Percentiles rank a stretch among this genome's conserved stretches.
These are phyloP conservation scores for Phoeniculus purpureus DNA, from an alignment of 2,797 vertebrate species.

Conservation along the genomic window DNA sequence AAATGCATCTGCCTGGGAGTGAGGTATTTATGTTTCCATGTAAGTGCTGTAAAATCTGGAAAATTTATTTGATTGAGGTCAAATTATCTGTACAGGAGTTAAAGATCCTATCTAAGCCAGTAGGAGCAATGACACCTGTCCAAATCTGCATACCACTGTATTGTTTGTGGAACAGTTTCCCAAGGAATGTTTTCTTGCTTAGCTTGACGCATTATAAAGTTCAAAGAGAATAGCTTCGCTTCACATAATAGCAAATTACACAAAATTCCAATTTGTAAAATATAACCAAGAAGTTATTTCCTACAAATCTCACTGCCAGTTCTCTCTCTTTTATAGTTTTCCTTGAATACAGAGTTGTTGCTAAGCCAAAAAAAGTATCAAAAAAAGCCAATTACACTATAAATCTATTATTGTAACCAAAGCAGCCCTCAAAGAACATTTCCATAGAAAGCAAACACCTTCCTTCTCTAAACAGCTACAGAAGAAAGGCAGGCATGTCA, in stretches of 20 bases:
- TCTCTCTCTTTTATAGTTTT: background rate
- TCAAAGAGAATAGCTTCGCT: background rate
- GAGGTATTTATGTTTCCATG: background rate
- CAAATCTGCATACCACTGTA: background rate
- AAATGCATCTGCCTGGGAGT: background rate
- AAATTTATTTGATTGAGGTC: background rate
- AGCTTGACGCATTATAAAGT: background rate
- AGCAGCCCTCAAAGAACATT: background rate
- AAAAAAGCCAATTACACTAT: background rate
- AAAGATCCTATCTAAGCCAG: background rate
- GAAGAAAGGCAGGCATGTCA: background rate
- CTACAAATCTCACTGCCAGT: background rate
- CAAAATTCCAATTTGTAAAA: background rate
- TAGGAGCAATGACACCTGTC: background rate
- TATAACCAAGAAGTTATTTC: background rate
- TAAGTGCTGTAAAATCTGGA: background rate
- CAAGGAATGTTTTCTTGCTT: background rate
- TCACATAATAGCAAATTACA: background rate
- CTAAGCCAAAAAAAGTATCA: background rate
- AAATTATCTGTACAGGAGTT: background rate
- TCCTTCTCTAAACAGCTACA: background rate
- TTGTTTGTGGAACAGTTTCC: background rate
- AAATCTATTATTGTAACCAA: background rate
- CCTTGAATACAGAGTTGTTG: background rate
- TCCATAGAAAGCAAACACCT: background rate